Evolutionary conservation across 2,888 invertebrate genomes (phyloP).

Genomic region (Eurytoma adleriae): DNA sequence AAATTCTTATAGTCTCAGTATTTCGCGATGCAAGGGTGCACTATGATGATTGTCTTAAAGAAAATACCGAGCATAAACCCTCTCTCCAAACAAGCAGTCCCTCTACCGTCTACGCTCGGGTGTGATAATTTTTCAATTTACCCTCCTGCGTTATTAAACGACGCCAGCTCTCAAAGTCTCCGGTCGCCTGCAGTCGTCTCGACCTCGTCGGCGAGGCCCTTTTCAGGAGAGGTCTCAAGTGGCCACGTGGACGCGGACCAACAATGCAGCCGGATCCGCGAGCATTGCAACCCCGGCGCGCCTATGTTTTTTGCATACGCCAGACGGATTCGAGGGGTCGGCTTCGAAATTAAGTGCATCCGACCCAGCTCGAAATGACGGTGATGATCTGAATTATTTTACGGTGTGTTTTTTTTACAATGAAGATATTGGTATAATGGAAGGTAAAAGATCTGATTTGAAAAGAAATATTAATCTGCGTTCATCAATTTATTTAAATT

Average conservation of each 20-base stretch:
- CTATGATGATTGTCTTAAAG: slow-evolving; percentile 62
- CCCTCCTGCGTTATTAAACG: slow-evolving; percentile 73
- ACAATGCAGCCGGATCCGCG: slow-evolving; percentile 50
- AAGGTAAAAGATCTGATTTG: too few species aligned
- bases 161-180: neutral
- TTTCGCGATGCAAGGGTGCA: neutral
- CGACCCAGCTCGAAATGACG: too few species aligned
- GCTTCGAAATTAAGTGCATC: slow-evolving; percentile 9
- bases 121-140: slow-evolving; percentile 76
- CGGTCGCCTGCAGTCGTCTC: slow-evolving; percentile 23
- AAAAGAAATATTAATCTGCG: too few species aligned
- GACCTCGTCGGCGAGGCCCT: slow-evolving; percentile 41
- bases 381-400: too few species aligned
- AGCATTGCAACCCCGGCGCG: slow-evolving; percentile 52
- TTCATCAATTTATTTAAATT: too few species aligned
- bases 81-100: slow-evolving; percentile 56
- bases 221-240: slow-evolving; percentile 51
- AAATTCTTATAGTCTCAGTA: too few species aligned
- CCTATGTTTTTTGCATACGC: slow-evolving; percentile 74
- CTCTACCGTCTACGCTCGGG: slow-evolving; percentile 61
- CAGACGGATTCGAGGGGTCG: slow-evolving; percentile 70
- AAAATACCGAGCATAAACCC: slow-evolving; percentile 57
- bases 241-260: slow-evolving; percentile 32
- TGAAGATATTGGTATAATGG: too few species aligned
- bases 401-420: too few species aligned